Evolutionary conservation across 1,140 invertebrate genomes (phyloP), one percentile per base, ranked within the genome.

Genomic region (Pararge aegeria): DNA sequence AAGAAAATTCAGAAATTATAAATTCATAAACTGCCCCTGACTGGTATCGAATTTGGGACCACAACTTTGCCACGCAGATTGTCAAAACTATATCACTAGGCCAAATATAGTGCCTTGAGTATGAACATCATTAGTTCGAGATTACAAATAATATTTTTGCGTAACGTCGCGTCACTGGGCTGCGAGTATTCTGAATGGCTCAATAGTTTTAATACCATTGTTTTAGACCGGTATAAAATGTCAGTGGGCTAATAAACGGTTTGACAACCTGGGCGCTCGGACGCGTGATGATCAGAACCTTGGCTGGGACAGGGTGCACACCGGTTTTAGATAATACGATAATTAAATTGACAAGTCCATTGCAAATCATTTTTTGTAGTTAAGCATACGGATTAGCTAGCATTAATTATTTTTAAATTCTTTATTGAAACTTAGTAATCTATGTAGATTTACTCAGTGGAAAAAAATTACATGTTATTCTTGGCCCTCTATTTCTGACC

Each of bases 151-250:
- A n/a, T 27, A 49, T 29, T 13, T 10, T 49, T 49, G 27, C 21
- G 46, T 29, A 49, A 49, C 46, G 21, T 21, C 10, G 19, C 44
- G 24, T 24, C 7, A 24, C 24, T 29, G 20, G 2, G 9, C 2
- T n/a, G 21, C n/a, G 4, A n/a, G n/a, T 29, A 10, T 6, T 48
- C 0, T 16, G 21, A 49, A 27, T 16, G 1, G 2, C 24, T 49
- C 21, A 29, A 50, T 50, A 20, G 29, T 46, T 51, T 37, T 52
- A n/a, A 19, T 27, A 34, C 15, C 29, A 57, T 57, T 57, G 55
- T 57, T 49, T 46, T 48, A 10, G 30, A 57, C 55, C 40, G 19
- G 55, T 57, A 57, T 21, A 42, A 44, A 57, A 57, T 57, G 55
- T 49, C 30, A 57, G 44, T 57, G 27, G 55, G 55, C 29, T 57